These are phyloP conservation scores for Scaptodrosophila lebanonensis DNA, from an alignment of 1,140 invertebrate species.

Conservation along the genomic window DNA sequence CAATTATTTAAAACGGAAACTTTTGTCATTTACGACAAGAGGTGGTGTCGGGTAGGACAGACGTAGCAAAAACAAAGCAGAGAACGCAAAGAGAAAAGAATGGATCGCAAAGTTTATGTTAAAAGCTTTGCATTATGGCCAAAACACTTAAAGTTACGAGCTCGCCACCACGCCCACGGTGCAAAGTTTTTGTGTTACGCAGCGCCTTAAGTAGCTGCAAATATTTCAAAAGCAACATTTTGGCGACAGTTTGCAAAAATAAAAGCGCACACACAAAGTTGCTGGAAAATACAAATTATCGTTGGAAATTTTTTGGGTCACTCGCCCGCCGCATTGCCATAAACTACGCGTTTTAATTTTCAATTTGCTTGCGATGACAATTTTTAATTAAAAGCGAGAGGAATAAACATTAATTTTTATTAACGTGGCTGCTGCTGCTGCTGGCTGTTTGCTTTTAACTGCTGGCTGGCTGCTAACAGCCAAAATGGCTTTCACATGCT, in stretches of 20 bases:
- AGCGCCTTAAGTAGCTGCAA: no score
- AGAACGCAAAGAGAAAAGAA: not conserved
- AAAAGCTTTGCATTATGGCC: constrained; percentile 58
- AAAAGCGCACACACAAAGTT: no score
- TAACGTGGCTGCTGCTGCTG: constrained; percentile 20
- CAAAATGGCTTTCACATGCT: no score
- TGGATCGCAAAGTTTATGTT: constrained; percentile 46
- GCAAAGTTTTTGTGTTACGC: constrained; percentile 16
- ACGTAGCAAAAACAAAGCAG: constrained; percentile 16
- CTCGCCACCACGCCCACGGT: not conserved
- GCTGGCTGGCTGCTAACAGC: no score
- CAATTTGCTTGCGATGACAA: constrained; percentile 58
- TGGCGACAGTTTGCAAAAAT: constrained; percentile 22
- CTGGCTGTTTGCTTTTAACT: no score
- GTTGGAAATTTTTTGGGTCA: constrained; percentile 57
- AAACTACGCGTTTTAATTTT: constrained; percentile 51
- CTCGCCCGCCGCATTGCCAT: not conserved
- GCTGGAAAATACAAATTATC: constrained; percentile 33
- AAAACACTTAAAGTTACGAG: constrained; percentile 50
- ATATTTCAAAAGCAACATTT: constrained; percentile 33
- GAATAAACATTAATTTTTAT: constrained; percentile 73
- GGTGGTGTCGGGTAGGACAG: no score
- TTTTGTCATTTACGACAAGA: constrained; percentile 60
- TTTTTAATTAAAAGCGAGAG: constrained; percentile 71
- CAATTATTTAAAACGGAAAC: constrained; percentile 69